Evolutionary conservation across 2,113 vertebrate species (phyloP).

Genomic region (Corythaixoides concolor): DNA sequence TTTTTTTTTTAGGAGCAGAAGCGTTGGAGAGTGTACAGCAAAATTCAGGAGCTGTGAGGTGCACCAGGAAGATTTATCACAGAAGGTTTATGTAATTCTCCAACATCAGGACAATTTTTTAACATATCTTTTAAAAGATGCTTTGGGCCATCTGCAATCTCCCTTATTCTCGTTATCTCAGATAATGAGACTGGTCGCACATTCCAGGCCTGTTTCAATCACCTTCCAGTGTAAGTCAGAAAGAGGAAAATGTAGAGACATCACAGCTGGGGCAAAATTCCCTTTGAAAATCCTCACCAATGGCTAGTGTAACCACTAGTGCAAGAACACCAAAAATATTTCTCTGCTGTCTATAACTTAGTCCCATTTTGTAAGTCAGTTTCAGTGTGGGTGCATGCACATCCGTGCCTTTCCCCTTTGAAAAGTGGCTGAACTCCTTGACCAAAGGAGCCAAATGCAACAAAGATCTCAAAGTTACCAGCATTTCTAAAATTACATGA

Average conservation of each 20-base stretch:
- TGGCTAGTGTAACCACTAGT: not conserved
- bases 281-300: not conserved
- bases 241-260: not conserved
- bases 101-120: not conserved
- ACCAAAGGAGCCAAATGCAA: not conserved
- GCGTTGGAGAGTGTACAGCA: not conserved
- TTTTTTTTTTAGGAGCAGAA: not conserved
- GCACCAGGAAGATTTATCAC: not conserved
- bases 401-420: not conserved
- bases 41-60: not conserved
- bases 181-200: fast-evolving
- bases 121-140: not conserved
- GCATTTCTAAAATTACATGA: not conserved
- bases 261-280: not conserved
- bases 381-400: not conserved
- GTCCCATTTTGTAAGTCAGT: not conserved
- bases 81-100: not conserved
- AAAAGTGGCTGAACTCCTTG: not conserved
- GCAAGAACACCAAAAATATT: not conserved
- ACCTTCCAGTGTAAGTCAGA: not conserved
- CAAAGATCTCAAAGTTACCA: not conserved
- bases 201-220: not conserved
- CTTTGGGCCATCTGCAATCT: not conserved
- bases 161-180: not conserved
- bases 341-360: not conserved